Evolutionary conservation across 2,797 vertebrate species (phyloP).

Genomic region (Dipus sagitta): DNA sequence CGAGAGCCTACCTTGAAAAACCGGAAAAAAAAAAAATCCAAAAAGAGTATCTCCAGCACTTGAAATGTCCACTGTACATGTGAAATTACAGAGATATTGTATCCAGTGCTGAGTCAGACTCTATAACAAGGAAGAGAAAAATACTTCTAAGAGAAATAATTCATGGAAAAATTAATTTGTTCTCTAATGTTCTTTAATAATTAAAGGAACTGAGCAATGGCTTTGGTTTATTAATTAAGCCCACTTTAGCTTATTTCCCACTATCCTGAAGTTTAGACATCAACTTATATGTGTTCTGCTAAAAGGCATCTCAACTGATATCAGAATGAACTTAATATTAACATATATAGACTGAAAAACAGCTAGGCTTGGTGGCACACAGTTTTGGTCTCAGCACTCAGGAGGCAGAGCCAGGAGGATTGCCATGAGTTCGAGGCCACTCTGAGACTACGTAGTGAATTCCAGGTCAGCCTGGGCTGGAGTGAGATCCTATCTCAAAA

Average conservation of each 20-base stretch:
- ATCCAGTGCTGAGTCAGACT: neutral
- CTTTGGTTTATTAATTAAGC: slow-evolving; percentile 70
- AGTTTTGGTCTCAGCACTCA: too few relatives aligned
- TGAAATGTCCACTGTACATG: neutral
- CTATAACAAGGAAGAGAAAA: neutral
- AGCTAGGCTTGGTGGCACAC: too few relatives aligned
- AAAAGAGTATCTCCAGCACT: neutral
- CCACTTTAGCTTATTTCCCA: slow-evolving; percentile 68
- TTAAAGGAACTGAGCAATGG: slow-evolving; percentile 61
- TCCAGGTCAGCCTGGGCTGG: too few relatives aligned
- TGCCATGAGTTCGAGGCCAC: too few relatives aligned
- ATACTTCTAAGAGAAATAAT: slow-evolving; percentile 57
- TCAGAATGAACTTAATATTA: slow-evolving; percentile 56
- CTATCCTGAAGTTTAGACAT: slow-evolving; percentile 61
- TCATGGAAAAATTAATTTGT: slow-evolving; percentile 64
- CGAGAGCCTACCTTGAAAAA: too few relatives aligned
- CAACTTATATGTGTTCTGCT: slow-evolving; percentile 41
- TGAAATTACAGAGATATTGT: neutral
- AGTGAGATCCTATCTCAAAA: too few relatives aligned
- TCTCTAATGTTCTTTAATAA: slow-evolving; percentile 68
- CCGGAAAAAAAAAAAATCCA: too few relatives aligned
- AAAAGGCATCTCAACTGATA: slow-evolving; percentile 45
- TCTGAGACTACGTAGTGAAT: too few relatives aligned
- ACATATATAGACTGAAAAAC: slow-evolving; percentile 23
- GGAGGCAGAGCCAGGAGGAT: too few relatives aligned